Evolutionary conservation across 2,113 vertebrate species (phyloP).

Genomic region (Pygoscelis adeliae): DNA sequence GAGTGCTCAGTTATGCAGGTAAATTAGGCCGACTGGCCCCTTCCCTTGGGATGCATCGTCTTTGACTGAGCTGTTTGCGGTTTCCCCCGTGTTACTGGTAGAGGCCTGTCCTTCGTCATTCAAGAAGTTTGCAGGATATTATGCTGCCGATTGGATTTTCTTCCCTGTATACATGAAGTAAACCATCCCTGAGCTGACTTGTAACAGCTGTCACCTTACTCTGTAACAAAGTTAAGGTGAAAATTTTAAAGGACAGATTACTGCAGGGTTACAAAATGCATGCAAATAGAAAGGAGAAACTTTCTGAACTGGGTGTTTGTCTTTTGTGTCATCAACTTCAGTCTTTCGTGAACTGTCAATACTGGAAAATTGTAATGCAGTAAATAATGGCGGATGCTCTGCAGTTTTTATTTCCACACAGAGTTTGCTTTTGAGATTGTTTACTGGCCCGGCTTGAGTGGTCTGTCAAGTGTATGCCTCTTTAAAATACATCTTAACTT

Average conservation of each 20-base stretch:
- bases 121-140: not conserved
- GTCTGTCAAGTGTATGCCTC: not conserved
- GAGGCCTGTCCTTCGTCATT: rapidly evolving
- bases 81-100: not conserved
- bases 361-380: not conserved
- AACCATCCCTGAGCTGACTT: not conserved
- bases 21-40: not conserved
- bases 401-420: not conserved
- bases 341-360: not conserved
- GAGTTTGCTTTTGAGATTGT: not conserved
- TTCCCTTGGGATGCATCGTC: not conserved
- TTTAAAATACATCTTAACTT: not conserved
- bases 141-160: not conserved
- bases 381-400: not conserved
- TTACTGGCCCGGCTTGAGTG: not conserved
- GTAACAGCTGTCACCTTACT: not conserved
- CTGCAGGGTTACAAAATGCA: not conserved
- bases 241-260: not conserved
- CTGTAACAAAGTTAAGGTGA: not conserved
- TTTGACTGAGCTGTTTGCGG: not conserved
- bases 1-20: not conserved
- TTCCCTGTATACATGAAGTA: rapidly evolving
- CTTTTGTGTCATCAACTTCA: rapidly evolving
- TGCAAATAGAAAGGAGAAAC: not conserved
- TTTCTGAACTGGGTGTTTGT: not conserved